Evolutionary conservation across 2,113 vertebrate species (phyloP), one percentile per base, ranked within the genome.

Genomic region (Perca fluviatilis): DNA sequence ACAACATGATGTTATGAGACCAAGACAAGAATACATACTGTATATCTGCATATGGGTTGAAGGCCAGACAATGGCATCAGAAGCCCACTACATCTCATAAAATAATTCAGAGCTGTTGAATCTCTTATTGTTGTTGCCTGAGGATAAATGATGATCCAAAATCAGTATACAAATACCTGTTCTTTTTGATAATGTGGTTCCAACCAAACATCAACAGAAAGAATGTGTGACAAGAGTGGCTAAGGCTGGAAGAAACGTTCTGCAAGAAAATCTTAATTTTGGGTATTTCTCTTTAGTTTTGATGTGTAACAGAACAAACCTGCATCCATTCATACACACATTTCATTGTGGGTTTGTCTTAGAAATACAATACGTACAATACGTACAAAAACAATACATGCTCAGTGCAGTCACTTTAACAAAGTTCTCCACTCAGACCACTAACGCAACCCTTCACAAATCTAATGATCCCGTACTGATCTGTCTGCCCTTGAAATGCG

Each of bases 401-500:
- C 63, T 56, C 19, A 9, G 5, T 51, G 5, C 25, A 50, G 74
- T 62, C 62, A 33, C 23, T 16, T 58, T 50, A 74, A 75, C 49
- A 82, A 68, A 79, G 58, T 67, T 78, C 73, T 56, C 25, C 61
- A 49, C 63, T 74, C 85, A 74, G 62, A 67, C 66, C 73, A 66
- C 56, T 77, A 71, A 72, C 80, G 70, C 65, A 74, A 72, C 64
- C 74, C 57, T 69, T 61, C 10, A n/a, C 36, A 67, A 40, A 30
- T 40, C 60, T 81, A 79, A 81, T 79, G 86, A 67, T 83, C 71
- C 77, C 43, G 21, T 21, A 30, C 80, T 83, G 72, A 82, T 74
- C 71, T 49, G 69, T 83, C 85, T 81, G 81, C 73, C 87, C 87
- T 89, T 88, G 67, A 85, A 85, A 86, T n/a, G 25, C 71, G 75